A percentile compares a stretch with the other conserved stretches of the same genome.
Evolutionary conservation across 2,797 vertebrate species (phyloP).

Genomic region (Chaetodon trifasciatus): DNA sequence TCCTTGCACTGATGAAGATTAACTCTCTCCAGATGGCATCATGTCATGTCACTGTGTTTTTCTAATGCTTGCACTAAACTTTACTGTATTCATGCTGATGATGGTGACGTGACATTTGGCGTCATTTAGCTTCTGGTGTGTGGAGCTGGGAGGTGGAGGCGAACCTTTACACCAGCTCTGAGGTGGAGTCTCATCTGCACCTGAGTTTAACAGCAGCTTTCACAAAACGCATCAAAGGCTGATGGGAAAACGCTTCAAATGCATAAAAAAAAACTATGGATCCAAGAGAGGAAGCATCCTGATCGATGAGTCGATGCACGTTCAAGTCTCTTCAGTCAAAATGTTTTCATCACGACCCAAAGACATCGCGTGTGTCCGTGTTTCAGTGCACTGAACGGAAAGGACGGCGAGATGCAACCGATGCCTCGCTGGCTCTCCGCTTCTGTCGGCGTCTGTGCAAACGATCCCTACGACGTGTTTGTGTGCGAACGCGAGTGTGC

Average conservation of each 20-base stretch:
- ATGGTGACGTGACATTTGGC: not conserved
- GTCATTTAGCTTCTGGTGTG: not conserved
- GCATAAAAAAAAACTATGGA: not conserved
- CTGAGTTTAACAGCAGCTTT: not conserved
- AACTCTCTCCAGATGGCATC: no score
- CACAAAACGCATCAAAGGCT: not conserved
- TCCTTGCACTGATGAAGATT: no score
- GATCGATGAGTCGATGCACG: not conserved
- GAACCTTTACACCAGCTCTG: not conserved
- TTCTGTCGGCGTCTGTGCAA: constrained; percentile 24
- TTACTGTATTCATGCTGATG: not conserved
- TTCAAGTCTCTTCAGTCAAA: not conserved
- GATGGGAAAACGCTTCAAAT: not conserved
- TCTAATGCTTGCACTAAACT: no score
- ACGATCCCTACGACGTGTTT: constrained; percentile 45
- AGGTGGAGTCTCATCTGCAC: not conserved
- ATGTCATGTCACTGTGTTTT: no score
- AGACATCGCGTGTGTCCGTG: not conserved
- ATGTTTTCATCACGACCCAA: not conserved
- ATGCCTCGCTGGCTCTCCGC: constrained; percentile 16
- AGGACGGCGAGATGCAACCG: constrained; percentile 9
- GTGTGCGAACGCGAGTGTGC: constrained; percentile 13
- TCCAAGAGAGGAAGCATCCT: not conserved
- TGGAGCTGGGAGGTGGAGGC: not conserved
- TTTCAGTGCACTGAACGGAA: not conserved